Evolutionary conservation across 2,888 invertebrate genomes (phyloP), one percentile per base, ranked within the genome.

Genomic region (Volucella zonaria): DNA sequence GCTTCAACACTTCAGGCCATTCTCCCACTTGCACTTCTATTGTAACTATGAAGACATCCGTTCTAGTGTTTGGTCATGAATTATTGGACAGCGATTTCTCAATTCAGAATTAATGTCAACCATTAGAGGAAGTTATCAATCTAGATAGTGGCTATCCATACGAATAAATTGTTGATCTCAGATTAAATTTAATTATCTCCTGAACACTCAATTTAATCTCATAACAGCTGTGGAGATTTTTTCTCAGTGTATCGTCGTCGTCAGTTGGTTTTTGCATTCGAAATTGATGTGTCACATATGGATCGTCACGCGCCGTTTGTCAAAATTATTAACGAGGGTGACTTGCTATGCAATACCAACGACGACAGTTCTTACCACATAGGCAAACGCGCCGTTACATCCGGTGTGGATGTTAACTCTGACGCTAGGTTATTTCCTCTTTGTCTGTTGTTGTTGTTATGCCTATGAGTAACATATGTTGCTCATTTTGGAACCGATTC

Each of bases 291-390:
- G 78, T 66, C 78, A 59, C 64, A 66, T 68, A 67, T 52, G 68
- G 43, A 74, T 38, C 79, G 85, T 87, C 86, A 87, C 83, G 79
- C 83, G 23, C 81, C 61, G 87, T 40, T 82, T 70, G 66, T 71
- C 73, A 67, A 66, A 75, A 56, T 66, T 47, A 73, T 67, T 70
- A 38, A 64, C 73, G 40, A 51, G 31, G 31, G 43, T 71, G 14
- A 42, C 54, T 31, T 12, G 40, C 49, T 66, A 11, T 61, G 58
- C 67, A 68, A n/a, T 23, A 8, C n/a, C 14, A 40, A 61, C 43
- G 54, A 45, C 68, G 45, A 61, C 38, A 45, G 14, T 59, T 43
- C 59, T 61, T 59, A 45, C 58, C 15, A 47, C 74, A 66, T 58
- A 40, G 54, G 43, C 58, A 45, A 51, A 42, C 49, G 15, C 40